These are phyloP conservation scores for Leptarthrus brevirostris DNA, from an alignment of 2,888 invertebrate species.

Conservation along the genomic window DNA sequence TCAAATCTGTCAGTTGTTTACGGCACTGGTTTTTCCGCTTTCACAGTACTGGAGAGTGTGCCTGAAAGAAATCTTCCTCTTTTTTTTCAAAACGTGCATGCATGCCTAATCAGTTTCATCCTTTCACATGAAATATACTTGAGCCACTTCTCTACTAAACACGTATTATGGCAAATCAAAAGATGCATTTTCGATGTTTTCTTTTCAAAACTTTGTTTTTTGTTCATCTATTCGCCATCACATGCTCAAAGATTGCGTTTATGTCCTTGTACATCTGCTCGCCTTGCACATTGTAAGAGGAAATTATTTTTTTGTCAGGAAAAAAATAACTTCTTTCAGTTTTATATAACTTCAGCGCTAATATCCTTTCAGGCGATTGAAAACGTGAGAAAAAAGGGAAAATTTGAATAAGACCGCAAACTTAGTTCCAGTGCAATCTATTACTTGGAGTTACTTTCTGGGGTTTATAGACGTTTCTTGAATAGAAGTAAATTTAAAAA, in stretches of 20 bases:
- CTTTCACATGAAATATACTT: constrained; percentile 29
- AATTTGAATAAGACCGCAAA: not conserved
- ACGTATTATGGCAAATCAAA: constrained; percentile 27
- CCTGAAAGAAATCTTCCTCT: constrained; percentile 2
- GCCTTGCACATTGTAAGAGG: not conserved
- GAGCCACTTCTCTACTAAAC: constrained; percentile 17
- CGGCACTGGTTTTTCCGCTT: not conserved
- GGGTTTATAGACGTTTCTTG: not conserved
- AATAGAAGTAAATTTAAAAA: constrained; percentile 26
- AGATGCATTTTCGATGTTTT: constrained; percentile 17
- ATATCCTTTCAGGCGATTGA: constrained; percentile 19
- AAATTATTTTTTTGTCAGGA: constrained; percentile 1
- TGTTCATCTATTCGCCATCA: not conserved
- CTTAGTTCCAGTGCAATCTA: constrained; percentile 4
- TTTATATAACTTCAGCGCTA: not conserved
- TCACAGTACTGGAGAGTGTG: not conserved
- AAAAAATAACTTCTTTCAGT: not conserved
- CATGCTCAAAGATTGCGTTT: not conserved
- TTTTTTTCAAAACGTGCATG: not conserved
- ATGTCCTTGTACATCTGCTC: constrained; percentile 4
- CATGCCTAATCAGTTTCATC: constrained; percentile 25
- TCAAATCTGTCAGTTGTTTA: constrained; percentile 21
- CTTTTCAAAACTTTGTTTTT: not conserved
- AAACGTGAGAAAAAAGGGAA: not conserved
- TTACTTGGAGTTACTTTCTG: not conserved